Conservation (phyloP, 2,797 vertebrate species). For the Enteromius fasciolatus region DNA sequence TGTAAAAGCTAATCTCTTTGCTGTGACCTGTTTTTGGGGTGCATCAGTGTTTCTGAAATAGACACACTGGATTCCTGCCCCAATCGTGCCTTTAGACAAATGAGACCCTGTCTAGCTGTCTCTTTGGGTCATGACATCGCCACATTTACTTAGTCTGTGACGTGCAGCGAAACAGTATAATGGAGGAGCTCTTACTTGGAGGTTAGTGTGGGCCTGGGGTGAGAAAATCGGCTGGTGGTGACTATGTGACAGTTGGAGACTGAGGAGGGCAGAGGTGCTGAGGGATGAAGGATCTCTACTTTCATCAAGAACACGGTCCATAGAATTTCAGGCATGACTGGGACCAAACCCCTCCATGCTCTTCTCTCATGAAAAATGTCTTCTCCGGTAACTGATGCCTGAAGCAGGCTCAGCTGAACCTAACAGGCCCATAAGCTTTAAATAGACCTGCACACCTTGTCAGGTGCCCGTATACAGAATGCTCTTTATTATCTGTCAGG, state of each 20-base stretch:
- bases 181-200: constrained; percentile 10
- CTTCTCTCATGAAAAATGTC: constrained; percentile 15
- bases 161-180: constrained; percentile 13
- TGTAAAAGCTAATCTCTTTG: constrained; percentile 12
- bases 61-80: background rate
- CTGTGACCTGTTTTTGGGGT: constrained; percentile 17
- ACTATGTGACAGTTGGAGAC: constrained; percentile 21
- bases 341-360: constrained; percentile 12
- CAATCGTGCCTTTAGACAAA: constrained; percentile 12
- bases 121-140: constrained; percentile 8
- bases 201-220: background rate
- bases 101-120: background rate
- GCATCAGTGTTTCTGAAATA: background rate
- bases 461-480: constrained; percentile 35
- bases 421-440: constrained; percentile 41
- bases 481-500: constrained; percentile 18
- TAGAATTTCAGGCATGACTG: constrained; percentile 65
- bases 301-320: constrained; percentile 62
- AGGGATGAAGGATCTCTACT: constrained; percentile 66
- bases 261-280: constrained; percentile 59
- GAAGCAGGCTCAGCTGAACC: constrained; percentile 28
- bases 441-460: constrained; percentile 47
- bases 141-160: constrained; percentile 4
- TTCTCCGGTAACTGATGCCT: constrained; percentile 29
- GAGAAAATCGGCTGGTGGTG: background rate